Evolutionary conservation across 2,113 vertebrate species (phyloP).

Genomic region (Piaya cayana): DNA sequence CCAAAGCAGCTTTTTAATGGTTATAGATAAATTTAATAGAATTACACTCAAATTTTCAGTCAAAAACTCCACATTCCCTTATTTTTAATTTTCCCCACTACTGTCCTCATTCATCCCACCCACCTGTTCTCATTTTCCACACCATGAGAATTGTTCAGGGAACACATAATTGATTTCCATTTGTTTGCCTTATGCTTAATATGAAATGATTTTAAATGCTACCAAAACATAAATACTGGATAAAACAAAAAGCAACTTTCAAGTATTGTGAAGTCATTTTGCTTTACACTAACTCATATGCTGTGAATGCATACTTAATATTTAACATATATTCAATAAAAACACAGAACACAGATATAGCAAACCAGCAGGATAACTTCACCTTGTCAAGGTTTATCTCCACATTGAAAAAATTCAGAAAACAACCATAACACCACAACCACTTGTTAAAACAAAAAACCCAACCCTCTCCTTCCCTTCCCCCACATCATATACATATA

Average conservation of each 20-base stretch:
- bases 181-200: neutral
- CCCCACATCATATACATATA: too few relatives aligned
- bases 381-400: neutral
- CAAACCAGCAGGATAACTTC: neutral
- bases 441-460: neutral
- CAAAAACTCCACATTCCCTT: neutral
- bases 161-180: neutral
- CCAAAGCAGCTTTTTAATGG: neutral
- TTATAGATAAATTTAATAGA: neutral
- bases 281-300: neutral
- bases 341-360: neutral
- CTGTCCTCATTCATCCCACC: neutral
- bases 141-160: neutral
- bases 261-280: neutral
- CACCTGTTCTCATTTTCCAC: neutral
- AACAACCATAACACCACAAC: neutral
- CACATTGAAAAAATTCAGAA: neutral
- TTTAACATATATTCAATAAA: neutral
- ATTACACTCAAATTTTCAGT: neutral
- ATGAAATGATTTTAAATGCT: neutral
- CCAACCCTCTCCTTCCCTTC: too few relatives aligned
- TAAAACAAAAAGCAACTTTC: neutral
- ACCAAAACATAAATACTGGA: neutral
- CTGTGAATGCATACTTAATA: neutral
- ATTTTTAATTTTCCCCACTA: neutral